Evolutionary conservation across 2,888 invertebrate species (phyloP), one percentile per base, ranked within the genome.

Genomic region (Sphinx pinastri): DNA sequence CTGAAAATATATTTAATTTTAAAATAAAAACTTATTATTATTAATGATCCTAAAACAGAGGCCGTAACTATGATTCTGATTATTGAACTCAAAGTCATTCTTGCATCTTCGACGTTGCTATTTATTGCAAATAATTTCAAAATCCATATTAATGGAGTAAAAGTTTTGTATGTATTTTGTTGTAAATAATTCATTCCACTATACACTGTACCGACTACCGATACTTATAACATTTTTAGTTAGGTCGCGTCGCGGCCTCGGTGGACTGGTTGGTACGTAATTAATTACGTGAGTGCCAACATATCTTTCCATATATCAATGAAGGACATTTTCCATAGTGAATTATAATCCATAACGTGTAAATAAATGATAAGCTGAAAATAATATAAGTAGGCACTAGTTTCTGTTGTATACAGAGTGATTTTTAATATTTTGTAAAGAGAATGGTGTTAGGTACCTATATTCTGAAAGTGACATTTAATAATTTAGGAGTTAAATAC

Each of bases 111-210:
- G 10, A 76, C 71, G 60, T 81, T 79, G 68, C 76, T 82, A 70
- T 84, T 82, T 68, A 91, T 70, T 68, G 83, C 80, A 75, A 90
- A 88, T 74, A 90, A 68, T 71, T 79, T 84, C 38, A 90, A 76
- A 31, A 88, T 70, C 72, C 77, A 81, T 70, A 79, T 76, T 55
- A 89, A 69, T 8, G 84, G 83, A 63, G 70, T 73, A 72, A 88
- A 77, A 45, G 84, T 80, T 14, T 75, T 77, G 25, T 71, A 77
- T 0, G 75, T 77, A 68, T 73, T 76, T 49, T 25, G 67, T 45
- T 68, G 54, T 47, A 52, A 57, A 47, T 19, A 13, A 19, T 49
- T 49, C 63, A 63, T 63, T 49, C 49, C 14, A 14, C 19, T 63
- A 19, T 49, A n/a, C 45, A 47, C 38, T 19, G 38, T 16, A 19